Conservation (phyloP, 2,113 vertebrate genomes). For the Spilogale gracilis region DNA sequence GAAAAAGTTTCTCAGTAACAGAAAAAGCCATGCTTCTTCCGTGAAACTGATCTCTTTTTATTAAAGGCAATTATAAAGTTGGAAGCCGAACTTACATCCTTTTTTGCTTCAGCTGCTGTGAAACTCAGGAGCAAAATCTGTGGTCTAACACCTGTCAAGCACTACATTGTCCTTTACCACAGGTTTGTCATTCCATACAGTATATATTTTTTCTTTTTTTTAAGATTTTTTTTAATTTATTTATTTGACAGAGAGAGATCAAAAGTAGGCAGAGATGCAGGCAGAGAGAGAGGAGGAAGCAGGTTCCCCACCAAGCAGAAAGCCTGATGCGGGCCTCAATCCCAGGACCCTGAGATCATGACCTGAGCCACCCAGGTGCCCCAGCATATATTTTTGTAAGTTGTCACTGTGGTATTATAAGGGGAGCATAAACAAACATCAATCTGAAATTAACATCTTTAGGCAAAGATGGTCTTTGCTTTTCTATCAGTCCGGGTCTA, state of each 20-base stretch:
- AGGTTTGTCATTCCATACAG: neutral
- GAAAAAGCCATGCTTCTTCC: neutral
- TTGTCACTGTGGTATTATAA: neutral
- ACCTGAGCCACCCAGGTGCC: no score
- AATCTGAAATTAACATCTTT: slow-evolving; percentile 13
- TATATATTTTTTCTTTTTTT: neutral
- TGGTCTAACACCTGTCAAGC: slow-evolving; percentile 1
- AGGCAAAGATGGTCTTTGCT: neutral
- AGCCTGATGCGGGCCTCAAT: no score
- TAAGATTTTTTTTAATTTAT: no score
- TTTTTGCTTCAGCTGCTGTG: slow-evolving; percentile 33
- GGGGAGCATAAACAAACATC: neutral
- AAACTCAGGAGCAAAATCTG: neutral
- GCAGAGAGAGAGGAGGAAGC: no score
- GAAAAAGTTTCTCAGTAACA: slow-evolving; percentile 40
- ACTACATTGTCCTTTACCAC: neutral
- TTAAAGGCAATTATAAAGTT: slow-evolving; percentile 40
- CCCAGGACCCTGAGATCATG: no score
- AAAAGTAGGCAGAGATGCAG: no score
- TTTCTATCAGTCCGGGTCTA: neutral
- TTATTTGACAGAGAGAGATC: no score
- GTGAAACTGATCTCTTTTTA: slow-evolving; percentile 29
- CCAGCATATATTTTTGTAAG: neutral
- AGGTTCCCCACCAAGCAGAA: no score
- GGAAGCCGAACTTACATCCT: neutral